These are phyloP conservation scores for Drosophila gunungcola DNA, from an alignment of 1,140 invertebrate species.

Conservation along the genomic window DNA sequence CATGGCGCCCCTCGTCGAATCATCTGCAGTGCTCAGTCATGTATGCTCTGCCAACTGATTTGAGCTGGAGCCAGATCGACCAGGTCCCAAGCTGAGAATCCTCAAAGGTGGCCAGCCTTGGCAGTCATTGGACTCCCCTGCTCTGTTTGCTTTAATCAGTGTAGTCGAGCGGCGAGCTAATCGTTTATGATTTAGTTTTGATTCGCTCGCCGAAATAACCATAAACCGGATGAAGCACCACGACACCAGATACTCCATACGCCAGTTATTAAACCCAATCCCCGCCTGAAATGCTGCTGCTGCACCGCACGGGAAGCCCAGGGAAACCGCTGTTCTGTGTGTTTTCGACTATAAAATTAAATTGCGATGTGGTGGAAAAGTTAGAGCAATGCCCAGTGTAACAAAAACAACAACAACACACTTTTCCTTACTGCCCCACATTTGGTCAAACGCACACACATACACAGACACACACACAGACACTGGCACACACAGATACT, in stretches of 20 bases:
- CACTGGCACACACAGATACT: constrained; percentile 15
- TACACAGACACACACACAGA: constrained; percentile 14
- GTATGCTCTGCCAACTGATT: constrained; percentile 73
- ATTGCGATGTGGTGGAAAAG: constrained; percentile 80
- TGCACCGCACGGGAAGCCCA: constrained; percentile 28
- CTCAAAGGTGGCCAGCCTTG: neutral
- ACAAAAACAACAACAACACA: constrained; percentile 49
- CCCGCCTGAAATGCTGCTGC: constrained; percentile 1
- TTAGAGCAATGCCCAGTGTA: constrained; percentile 71
- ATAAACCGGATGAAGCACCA: constrained; percentile 46
- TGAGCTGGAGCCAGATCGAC: constrained; percentile 31
- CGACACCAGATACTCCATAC: neutral
- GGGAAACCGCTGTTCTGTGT: constrained; percentile 70
- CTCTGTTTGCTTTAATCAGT: constrained; percentile 72
- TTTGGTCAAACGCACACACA: constrained; percentile 57
- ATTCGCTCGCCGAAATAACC: constrained; percentile 63
- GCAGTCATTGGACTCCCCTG: constrained; percentile 8
- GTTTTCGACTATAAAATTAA: constrained; percentile 83
- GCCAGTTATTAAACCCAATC: neutral
- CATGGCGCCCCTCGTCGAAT: constrained; percentile 28
- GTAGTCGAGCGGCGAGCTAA: constrained; percentile 68
- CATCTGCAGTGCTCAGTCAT: constrained; percentile 77
- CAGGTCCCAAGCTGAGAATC: constrained; percentile 15
- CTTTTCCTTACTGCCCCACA: constrained; percentile 79
- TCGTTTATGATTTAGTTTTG: constrained; percentile 81